Base-by-base conservation (phyloP, 2,113 vertebrate genomes). In the Alligator sinensis region DNA sequence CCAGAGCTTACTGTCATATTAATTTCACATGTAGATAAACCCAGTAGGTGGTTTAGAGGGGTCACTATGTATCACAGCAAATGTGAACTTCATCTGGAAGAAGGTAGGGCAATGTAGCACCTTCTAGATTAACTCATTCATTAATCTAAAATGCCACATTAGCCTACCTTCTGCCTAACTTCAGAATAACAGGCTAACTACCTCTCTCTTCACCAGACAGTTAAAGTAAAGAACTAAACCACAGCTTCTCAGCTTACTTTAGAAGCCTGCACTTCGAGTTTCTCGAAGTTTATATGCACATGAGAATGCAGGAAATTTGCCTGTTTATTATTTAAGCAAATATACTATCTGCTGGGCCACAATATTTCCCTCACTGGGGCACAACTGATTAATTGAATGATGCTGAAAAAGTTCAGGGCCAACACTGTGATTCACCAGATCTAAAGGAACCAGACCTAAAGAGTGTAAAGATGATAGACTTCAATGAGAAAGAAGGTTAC, bases 371-470 rank as follows among this genome's bases (percentile, higher is more conserved):
- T 91, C 2, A 0, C 24, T 84, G 88, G 88, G 30, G 4, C 21
- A 19, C 16, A 92, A 64, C 83, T 90, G 87, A 87, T 88, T 62
- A 84, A 18, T 86, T 89, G 27, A 79, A 91, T 11, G 72, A 16
- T 8, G 24, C 38, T 54, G 11, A 92, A 84, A 34, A 47, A 90
- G 62, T 84, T 92, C 59, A 88, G 24, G 17, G 21, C 77, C 59
- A 76, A 70, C 18, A 77, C 1, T 60, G 9, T 0, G 66, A 90
- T 85, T 82, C 78, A 82, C 18, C 59, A 38, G 34, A 47, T 95
- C n/a, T 63, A 24, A 91, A 76, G 2, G 12, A 22, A 7, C 25
- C 90, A 90, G 16, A 88, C 84, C 34, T 5, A 34, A 89, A 83
- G 55, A 91, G 84, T 6, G 59, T 62, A 70, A 82, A 88, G 61